A percentile compares a stretch with the other conserved stretches of the same genome.
phyloP scores from a whole-genome alignment of 2,888 invertebrate genomes.

The Aphrophora alni region DNA sequence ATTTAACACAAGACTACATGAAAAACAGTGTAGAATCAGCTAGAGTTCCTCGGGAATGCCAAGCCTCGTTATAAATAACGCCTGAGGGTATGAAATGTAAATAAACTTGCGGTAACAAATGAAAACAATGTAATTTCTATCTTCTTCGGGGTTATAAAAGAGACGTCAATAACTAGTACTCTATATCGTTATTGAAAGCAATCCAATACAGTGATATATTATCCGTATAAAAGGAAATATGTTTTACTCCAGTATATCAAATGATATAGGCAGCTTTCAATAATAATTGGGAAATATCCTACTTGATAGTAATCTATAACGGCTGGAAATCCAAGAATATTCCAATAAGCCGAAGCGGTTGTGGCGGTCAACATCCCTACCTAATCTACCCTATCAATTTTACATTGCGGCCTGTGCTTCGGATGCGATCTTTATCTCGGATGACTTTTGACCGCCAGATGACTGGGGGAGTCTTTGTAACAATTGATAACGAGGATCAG shows the following conservation, averaged over 20 bases:
- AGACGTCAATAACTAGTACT: too few species aligned
- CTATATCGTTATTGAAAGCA: too few species aligned
- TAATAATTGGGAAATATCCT: not conserved
- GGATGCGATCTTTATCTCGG: not conserved
- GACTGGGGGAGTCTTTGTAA: not conserved
- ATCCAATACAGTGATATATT: not conserved
- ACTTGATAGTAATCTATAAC: not conserved
- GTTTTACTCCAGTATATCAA: not conserved
- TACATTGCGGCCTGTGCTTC: not conserved
- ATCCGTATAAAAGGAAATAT: not conserved
- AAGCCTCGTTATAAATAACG: too few species aligned
- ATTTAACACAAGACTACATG: too few species aligned
- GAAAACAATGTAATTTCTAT: too few species aligned
- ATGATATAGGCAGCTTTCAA: not conserved
- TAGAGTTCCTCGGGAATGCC: too few species aligned
- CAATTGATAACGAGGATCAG: not conserved
- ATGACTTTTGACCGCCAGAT: conserved; percentile 2
- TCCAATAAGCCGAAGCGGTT: not conserved
- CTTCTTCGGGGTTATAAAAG: too few species aligned
- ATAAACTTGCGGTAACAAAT: too few species aligned
- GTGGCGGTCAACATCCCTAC: not conserved
- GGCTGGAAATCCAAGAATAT: not conserved
- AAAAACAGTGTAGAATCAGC: too few species aligned
- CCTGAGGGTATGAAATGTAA: too few species aligned
- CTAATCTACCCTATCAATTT: not conserved